phyloP scores from a whole-genome alignment of 2,797 vertebrate genomes.

The Sebastiscus tertius region DNA sequence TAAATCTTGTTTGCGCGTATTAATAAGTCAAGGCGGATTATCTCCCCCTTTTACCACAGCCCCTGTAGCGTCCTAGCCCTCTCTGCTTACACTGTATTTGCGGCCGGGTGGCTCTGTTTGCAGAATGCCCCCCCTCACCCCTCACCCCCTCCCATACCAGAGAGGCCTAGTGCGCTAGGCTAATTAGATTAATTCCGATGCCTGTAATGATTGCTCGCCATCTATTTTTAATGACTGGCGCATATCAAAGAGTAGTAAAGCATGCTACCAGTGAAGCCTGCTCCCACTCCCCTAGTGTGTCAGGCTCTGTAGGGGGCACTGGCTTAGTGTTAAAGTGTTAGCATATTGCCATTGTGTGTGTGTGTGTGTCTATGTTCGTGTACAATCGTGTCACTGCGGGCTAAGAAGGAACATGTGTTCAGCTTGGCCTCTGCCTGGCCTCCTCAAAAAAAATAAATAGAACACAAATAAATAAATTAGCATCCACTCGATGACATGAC shows the following conservation, averaged over 20 bases:
- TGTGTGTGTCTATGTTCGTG: neutral
- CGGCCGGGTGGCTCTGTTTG: conserved; percentile 72
- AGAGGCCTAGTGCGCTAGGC: conserved; percentile 65
- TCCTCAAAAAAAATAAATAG: conserved; percentile 15
- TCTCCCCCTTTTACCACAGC: conserved; percentile 22
- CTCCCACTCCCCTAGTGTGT: conserved; percentile 45
- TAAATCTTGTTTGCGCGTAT: conserved; percentile 84
- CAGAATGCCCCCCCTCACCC: conserved; percentile 34
- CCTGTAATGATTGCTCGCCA: conserved; percentile 84
- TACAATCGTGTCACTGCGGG: conserved; percentile 59
- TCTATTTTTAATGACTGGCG: conserved; percentile 85
- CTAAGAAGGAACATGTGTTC: conserved; percentile 70
- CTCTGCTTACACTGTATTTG: conserved; percentile 70
- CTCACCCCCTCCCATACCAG: conserved; percentile 33
- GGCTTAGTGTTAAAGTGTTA: conserved; percentile 56
- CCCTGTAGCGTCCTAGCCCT: conserved; percentile 49
- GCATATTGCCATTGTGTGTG: conserved; percentile 49
- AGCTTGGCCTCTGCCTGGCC: conserved; percentile 52
- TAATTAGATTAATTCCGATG: conserved; percentile 87
- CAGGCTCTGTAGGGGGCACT: conserved; percentile 53
- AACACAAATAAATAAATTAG: conserved; percentile 55
- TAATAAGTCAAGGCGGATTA: conserved; percentile 82
- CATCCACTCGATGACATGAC: conserved; percentile 31
- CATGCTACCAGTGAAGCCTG: conserved; percentile 61
- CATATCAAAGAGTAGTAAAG: conserved; percentile 83